Base-by-base conservation (phyloP, 1,140 invertebrate genomes). In the Drosophila punjabiensis region DNA sequence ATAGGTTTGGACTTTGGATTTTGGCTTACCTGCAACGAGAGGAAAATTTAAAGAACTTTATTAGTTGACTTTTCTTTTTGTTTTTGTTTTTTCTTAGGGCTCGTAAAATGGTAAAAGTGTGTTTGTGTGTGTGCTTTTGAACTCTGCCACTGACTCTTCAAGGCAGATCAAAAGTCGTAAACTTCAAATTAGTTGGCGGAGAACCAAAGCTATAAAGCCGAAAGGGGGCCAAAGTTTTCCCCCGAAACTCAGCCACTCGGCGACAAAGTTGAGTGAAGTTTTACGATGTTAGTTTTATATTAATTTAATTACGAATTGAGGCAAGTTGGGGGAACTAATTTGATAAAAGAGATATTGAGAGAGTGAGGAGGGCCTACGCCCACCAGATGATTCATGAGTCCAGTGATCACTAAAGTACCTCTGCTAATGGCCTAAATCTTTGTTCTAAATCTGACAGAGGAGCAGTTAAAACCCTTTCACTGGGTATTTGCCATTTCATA, bases 11-110 rank as follows among this genome's bases (percentile, higher is more conserved):
- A 64, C 70, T 69, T 76, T 80, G 67, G 83, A n/a, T 83, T 87
- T 87, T 79, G 67, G 85, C 84, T 88, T 88, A 88, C 84, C 84
- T 88, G 85, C 47, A 88, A 85, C 30, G 78, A 89, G 33, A 69
- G 65, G 59, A 79, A 69, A 60, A 71, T 60, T 32, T 66, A n/a
- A 59, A 85, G 67, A 82, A 69, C 88, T 77, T 78, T 67, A 87
- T 87, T 77, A 76, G 79, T 71, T 82, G 35, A 50, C n/a, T 58
- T 65, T 80, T 61, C 48, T 50, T 69, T 68, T 69, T 48, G 30
- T 63, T 45, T 74, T n/a, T 28, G 75, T 37, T 60, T 63, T 45
- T 33, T 33, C 48, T 45, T 64, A 41, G 37, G 48, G 47, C 32
- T 68, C 76, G 35, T 80, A 67, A 79, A 79, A 73, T 52, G 16